phyloP scores from a whole-genome alignment of 2,113 vertebrate genomes.

The Rhinichthys klamathensis region DNA sequence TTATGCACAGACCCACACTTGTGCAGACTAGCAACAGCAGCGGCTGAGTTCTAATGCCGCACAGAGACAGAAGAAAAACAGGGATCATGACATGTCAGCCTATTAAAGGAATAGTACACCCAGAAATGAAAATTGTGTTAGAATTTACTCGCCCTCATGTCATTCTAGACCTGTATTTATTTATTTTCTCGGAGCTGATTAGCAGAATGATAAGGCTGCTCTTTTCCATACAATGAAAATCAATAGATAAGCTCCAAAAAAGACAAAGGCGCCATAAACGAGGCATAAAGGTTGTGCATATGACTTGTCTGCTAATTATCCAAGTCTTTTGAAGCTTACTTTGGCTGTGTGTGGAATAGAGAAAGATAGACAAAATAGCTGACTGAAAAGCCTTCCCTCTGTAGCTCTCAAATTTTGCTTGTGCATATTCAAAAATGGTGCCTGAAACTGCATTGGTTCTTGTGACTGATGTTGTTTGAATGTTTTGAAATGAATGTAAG shows the following conservation, averaged over 20 bases:
- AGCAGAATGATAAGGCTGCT: neutral
- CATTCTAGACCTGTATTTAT: neutral
- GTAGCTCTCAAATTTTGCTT: neutral
- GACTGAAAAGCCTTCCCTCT: neutral
- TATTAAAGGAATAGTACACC: neutral
- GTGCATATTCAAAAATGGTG: neutral
- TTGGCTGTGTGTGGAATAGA: neutral
- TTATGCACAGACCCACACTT: slow-evolving; percentile 20
- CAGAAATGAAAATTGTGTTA: neutral
- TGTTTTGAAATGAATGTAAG: neutral
- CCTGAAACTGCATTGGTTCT: neutral
- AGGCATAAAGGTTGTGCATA: too few species aligned
- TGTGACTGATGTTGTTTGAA: neutral
- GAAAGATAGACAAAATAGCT: too few species aligned
- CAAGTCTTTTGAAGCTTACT: neutral
- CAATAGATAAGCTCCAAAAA: neutral
- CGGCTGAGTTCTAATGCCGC: slow-evolving; percentile 30
- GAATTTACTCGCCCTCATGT: neutral
- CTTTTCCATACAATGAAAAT: neutral
- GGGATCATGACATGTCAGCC: neutral
- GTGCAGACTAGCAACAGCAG: slow-evolving; percentile 31
- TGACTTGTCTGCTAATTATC: too few species aligned
- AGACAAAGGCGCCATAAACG: neutral
- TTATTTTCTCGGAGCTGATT: neutral
- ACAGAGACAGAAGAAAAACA: slow-evolving; percentile 22